phyloP scores from a whole-genome alignment of 2,113 vertebrate genomes.

The Calypte anna region DNA sequence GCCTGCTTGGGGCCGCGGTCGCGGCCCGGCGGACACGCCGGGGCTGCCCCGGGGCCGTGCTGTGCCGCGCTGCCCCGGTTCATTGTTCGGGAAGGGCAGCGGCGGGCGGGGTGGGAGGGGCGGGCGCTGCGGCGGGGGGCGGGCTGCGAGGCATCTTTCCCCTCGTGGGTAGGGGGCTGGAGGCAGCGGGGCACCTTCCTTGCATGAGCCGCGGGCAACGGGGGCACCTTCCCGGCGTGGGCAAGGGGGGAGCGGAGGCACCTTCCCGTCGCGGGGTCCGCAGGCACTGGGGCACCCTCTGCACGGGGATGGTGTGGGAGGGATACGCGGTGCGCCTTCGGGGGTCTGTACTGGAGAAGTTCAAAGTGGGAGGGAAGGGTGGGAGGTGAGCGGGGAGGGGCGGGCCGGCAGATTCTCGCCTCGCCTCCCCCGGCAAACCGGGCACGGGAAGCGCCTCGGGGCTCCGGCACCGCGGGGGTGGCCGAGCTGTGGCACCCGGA shows the following conservation, averaged over 20 bases:
- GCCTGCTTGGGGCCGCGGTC: not conserved
- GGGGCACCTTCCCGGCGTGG: not conserved
- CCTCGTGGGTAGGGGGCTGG: not conserved
- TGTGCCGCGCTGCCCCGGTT: not conserved
- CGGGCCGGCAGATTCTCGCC: not conserved
- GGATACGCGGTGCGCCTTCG: not conserved
- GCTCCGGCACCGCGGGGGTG: not conserved
- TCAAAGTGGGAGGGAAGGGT: not conserved
- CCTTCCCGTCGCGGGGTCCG: no score
- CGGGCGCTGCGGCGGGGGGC: not conserved
- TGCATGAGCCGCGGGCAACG: not conserved
- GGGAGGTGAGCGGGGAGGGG: not conserved
- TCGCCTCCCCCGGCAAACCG: not conserved
- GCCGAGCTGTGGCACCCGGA: not conserved
- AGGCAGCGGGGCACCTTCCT: not conserved
- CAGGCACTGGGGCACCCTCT: no score
- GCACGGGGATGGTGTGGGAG: not conserved
- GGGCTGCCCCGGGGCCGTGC: not conserved
- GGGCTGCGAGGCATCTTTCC: not conserved
- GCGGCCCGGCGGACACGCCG: not conserved
- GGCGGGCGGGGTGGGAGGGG: not conserved
- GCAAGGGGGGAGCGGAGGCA: not conserved
- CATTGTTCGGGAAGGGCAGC: constrained; percentile 64
- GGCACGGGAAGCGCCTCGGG: not conserved
- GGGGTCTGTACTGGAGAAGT: not conserved